Percentiles rank a stretch among this genome's conserved stretches.
phyloP scores from a whole-genome alignment of 2,113 vertebrate species.

The Thomomys bottae region DNA sequence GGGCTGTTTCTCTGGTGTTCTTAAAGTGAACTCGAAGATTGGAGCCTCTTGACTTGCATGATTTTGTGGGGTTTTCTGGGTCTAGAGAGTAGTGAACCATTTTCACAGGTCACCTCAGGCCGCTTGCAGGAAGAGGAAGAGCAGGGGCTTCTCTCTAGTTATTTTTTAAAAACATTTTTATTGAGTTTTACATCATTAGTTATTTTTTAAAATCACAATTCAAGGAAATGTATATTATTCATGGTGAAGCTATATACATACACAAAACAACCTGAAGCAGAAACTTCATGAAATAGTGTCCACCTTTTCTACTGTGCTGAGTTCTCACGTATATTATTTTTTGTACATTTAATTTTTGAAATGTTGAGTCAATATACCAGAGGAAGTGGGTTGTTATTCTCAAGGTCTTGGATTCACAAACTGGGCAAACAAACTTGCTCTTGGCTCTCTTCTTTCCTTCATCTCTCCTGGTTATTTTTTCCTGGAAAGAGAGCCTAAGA shows the following conservation, averaged over 20 bases:
- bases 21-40: too few species aligned
- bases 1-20: too few species aligned
- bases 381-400: too few species aligned
- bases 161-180: too few species aligned
- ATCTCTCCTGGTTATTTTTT: neutral
- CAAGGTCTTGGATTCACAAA: neutral
- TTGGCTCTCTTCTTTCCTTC: neutral
- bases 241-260: neutral
- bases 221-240: neutral
- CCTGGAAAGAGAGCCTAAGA: neutral
- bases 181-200: too few species aligned
- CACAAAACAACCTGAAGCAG: neutral
- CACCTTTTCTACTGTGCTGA: neutral
- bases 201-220: neutral
- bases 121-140: too few species aligned
- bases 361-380: neutral
- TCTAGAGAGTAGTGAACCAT: too few species aligned
- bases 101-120: too few species aligned
- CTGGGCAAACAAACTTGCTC: neutral
- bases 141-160: too few species aligned
- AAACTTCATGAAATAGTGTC: neutral
- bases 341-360: neutral
- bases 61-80: too few species aligned
- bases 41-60: too few species aligned
- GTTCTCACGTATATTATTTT: neutral